A percentile compares a stretch with the other conserved stretches of the same genome.
Conservation (phyloP, 1,140 invertebrate species). For the Batillaria attramentaria region DNA sequence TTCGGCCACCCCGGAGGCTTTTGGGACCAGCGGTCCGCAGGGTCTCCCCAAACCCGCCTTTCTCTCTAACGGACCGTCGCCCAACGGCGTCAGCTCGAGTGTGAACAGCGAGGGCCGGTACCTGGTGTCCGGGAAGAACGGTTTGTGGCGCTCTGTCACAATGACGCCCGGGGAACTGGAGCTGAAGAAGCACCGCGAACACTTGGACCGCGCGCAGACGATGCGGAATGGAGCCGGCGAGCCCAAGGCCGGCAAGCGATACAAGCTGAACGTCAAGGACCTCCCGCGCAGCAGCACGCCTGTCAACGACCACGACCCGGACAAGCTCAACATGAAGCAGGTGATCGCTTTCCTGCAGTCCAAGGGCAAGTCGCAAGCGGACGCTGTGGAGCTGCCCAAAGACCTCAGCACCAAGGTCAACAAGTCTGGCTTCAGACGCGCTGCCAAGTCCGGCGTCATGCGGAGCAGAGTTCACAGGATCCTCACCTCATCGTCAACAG, state of each 20-base stretch:
- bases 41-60: constrained; percentile 14
- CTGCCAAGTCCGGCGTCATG: background rate
- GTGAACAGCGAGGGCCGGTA: constrained; percentile 8
- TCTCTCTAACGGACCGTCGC: background rate
- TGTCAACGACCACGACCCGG: constrained; percentile 57
- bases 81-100: background rate
- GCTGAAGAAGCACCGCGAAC: constrained; percentile 48
- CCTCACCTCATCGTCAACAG: constrained; percentile 2
- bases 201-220: constrained; percentile 41
- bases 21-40: background rate
- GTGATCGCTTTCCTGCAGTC: constrained; percentile 36
- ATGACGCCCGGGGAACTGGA: constrained; percentile 59
- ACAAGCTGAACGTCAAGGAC: constrained; percentile 51
- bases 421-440: too few species aligned
- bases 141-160: constrained; percentile 37
- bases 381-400: constrained; percentile 20
- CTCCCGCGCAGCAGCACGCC: constrained; percentile 57
- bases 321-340: constrained; percentile 63
- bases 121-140: constrained; percentile 29
- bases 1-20: background rate
- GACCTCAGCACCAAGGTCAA: background rate
- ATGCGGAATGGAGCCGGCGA: background rate
- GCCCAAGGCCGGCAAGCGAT: constrained; percentile 35
- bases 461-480: background rate
- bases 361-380: constrained; percentile 16